These are phyloP conservation scores for Artemisiospiza belli DNA, from an alignment of 2,113 vertebrate genomes.

Conservation along the genomic window DNA sequence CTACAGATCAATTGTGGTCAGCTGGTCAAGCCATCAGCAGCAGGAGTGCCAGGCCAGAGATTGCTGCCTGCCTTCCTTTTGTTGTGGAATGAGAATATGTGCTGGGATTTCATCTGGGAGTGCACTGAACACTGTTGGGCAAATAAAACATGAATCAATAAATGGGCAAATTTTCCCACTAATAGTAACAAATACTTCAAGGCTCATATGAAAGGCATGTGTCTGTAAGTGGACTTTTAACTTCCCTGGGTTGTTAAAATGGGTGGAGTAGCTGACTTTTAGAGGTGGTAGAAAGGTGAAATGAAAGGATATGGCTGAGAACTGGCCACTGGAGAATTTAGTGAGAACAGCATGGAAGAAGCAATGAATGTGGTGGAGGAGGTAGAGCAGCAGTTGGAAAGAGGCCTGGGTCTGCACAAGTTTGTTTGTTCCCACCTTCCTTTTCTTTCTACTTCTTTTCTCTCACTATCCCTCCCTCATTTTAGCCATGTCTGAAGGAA, in stretches of 20 bases:
- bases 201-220: fast-evolving
- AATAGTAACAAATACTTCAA: not conserved
- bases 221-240: not conserved
- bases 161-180: not conserved
- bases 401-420: not conserved
- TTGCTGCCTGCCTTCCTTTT: not conserved
- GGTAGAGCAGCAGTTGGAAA: not conserved
- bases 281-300: not conserved
- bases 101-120: not conserved
- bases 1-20: not conserved
- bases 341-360: not conserved
- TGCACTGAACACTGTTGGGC: not conserved
- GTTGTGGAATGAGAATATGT: not conserved
- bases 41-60: not conserved
- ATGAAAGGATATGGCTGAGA: not conserved
- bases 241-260: not conserved
- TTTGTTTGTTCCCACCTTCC: not conserved
- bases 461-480: not conserved
- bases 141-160: not conserved
- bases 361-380: not conserved
- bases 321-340: not conserved
- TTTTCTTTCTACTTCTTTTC: not conserved
- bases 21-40: not conserved
- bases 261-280: not conserved
- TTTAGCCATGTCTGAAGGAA: not conserved